phyloP scores from a whole-genome alignment of 2,888 invertebrate species.

The Limenitis arthemis region DNA sequence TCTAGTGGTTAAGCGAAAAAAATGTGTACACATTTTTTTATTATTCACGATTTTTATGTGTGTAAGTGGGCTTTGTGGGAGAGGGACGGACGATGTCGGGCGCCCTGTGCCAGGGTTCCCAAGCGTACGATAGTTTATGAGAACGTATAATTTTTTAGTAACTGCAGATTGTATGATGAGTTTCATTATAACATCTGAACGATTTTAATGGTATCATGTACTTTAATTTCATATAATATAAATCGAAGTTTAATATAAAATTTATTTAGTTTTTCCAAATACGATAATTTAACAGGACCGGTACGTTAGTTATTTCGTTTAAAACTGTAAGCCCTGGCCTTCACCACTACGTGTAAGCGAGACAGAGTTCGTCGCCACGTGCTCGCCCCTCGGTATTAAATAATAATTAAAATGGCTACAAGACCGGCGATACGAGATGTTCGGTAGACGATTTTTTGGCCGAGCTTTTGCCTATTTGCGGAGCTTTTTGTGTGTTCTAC shows the following conservation, averaged over 20 bases:
- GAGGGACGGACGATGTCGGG: conserved; percentile 39
- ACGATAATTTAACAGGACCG: too few species aligned
- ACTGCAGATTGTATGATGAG: too few species aligned
- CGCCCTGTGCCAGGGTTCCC: conserved; percentile 25
- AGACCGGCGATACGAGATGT: conserved; percentile 66
- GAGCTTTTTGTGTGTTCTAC: conserved; percentile 59
- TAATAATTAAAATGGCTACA: conserved; percentile 73
- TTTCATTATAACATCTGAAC: too few species aligned
- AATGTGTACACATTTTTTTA: conserved; percentile 73
- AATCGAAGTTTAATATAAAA: too few species aligned
- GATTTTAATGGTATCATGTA: too few species aligned
- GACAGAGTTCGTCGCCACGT: conserved; percentile 62
- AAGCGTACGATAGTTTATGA: too few species aligned
- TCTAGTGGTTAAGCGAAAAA: conserved; percentile 68
- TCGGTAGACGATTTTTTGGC: conserved; percentile 70
- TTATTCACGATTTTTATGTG: conserved; percentile 73
- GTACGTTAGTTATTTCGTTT: too few species aligned
- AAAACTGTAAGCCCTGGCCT: too few species aligned
- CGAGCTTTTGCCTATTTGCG: conserved; percentile 64
- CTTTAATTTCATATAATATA: too few species aligned
- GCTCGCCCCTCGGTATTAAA: conserved; percentile 71
- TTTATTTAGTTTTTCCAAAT: too few species aligned
- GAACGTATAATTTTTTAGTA: too few species aligned
- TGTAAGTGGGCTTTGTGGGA: conserved; percentile 69
- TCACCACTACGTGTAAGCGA: conserved; percentile 32